A percentile compares a stretch with the other conserved stretches of the same genome.
Conservation (phyloP, 2,113 vertebrate species). For the Shinisaurus crocodilurus region DNA sequence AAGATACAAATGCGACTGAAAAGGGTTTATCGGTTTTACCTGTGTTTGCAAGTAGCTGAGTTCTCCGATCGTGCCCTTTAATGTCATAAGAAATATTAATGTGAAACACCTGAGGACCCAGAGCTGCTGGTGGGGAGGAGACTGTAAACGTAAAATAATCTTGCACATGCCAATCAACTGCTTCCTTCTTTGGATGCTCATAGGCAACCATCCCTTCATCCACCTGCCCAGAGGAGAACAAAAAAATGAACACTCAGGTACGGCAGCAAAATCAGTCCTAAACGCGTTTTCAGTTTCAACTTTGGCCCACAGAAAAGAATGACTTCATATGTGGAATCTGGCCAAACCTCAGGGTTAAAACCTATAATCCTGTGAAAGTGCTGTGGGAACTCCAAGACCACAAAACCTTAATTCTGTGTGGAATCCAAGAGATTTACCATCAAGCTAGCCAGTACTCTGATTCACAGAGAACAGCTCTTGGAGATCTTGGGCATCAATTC, state of each 20-base stretch:
- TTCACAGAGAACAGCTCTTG: not conserved
- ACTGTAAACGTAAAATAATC: slow-evolving; percentile 85
- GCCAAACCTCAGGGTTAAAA: slow-evolving; percentile 23
- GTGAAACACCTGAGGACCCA: slow-evolving; percentile 82
- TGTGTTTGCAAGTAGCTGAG: slow-evolving; percentile 86
- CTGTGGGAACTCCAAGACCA: not conserved
- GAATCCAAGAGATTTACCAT: not conserved
- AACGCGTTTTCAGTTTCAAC: slow-evolving; percentile 29
- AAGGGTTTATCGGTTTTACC: slow-evolving; percentile 70
- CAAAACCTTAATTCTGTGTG: slow-evolving; percentile 10
- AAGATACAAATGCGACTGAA: not conserved
- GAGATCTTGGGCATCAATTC: slow-evolving; percentile 7
- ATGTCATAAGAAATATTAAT: slow-evolving; percentile 89
- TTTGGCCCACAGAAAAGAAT: slow-evolving; percentile 22
- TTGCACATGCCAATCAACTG: slow-evolving; percentile 80
- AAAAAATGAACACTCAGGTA: not conserved
- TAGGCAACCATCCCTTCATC: slow-evolving; percentile 82
- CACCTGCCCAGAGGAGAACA: slow-evolving; percentile 74
- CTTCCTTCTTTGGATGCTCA: slow-evolving; percentile 76
- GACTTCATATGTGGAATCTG: not conserved
- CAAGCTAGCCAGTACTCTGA: slow-evolving; percentile 21
- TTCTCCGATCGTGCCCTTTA: slow-evolving; percentile 75
- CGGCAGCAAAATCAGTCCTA: slow-evolving; percentile 3
- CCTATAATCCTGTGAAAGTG: not conserved
- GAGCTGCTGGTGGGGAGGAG: slow-evolving; percentile 80